Conservation (phyloP, 2,797 vertebrate species). For the Sciurus carolinensis region DNA sequence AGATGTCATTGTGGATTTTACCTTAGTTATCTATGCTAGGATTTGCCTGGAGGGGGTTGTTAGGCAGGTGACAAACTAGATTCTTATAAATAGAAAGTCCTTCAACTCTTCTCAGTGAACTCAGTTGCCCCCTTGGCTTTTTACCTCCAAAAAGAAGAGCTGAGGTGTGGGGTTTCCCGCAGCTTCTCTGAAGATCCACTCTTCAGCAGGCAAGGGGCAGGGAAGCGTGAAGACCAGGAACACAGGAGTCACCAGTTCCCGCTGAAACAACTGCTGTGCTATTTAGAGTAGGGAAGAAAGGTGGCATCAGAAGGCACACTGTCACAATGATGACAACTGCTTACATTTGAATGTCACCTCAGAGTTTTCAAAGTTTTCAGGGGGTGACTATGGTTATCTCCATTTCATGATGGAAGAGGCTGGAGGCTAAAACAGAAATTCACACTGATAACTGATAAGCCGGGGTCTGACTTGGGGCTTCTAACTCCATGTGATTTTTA, state of each 20-base stretch:
- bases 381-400: neutral
- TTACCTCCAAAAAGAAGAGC: neutral
- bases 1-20: constrained; percentile 21
- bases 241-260: neutral
- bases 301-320: neutral
- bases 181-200: neutral
- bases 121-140: neutral
- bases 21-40: neutral
- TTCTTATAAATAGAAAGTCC: neutral
- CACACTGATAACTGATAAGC: neutral
- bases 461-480: neutral
- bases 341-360: neutral
- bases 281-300: neutral
- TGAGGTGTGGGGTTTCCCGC: neutral
- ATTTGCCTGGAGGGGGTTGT: neutral
- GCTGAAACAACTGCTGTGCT: neutral
- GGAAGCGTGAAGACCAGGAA: neutral
- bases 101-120: neutral
- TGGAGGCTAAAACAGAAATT: neutral
- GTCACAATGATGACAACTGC: neutral
- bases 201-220: neutral
- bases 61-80: neutral
- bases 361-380: neutral
- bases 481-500: neutral
- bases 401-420: neutral